These are phyloP conservation scores for Premnoplex brunnescens DNA, from an alignment of 2,797 vertebrate species.

Conservation along the genomic window DNA sequence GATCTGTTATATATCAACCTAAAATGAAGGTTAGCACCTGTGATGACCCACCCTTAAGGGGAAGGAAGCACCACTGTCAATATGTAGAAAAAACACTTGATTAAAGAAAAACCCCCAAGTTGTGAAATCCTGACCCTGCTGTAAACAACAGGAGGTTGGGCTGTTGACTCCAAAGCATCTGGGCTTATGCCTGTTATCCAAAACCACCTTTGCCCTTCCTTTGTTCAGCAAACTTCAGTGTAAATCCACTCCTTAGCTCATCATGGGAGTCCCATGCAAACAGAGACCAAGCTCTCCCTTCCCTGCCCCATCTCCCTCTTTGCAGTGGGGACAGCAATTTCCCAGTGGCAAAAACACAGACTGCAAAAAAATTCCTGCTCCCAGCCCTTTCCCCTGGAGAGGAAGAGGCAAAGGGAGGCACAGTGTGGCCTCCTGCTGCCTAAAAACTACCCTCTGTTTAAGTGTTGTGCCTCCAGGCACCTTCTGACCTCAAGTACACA, in stretches of 20 bases:
- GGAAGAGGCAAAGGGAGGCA: background rate
- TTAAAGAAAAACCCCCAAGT: no score
- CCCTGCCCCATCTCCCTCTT: background rate
- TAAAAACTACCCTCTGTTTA: background rate
- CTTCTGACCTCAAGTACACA: fast-evolving
- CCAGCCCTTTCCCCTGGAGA: background rate
- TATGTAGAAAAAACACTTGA: background rate
- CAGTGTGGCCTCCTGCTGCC: background rate
- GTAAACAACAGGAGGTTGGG: background rate
- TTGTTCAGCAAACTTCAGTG: background rate
- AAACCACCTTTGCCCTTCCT: background rate
- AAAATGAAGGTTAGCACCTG: background rate
- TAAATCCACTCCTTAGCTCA: background rate
- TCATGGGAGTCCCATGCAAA: background rate
- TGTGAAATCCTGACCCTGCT: background rate
- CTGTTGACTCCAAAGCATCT: background rate
- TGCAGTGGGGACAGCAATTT: background rate
- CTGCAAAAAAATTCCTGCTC: background rate
- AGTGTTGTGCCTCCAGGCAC: background rate
- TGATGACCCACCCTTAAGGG: background rate
- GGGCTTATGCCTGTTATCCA: background rate
- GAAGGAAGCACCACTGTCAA: background rate
- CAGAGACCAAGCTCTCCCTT: background rate
- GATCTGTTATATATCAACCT: background rate
- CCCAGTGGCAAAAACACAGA: background rate